These are phyloP conservation scores for Mamestra configurata DNA, from an alignment of 1,140 invertebrate genomes.

Conservation along the genomic window DNA sequence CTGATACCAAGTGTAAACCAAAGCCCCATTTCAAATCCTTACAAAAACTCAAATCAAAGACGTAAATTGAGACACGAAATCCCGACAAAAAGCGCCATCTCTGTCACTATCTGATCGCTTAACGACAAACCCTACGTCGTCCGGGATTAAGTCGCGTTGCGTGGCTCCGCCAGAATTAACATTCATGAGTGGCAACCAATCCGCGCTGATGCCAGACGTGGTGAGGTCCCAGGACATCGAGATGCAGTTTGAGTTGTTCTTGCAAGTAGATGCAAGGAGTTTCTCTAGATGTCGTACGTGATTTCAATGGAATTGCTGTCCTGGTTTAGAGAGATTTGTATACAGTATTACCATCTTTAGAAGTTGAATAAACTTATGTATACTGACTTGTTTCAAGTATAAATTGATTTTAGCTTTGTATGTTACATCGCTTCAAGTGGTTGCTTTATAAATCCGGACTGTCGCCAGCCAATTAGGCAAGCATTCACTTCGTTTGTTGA, in stretches of 20 bases:
- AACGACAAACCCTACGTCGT: slow-evolving; percentile 36
- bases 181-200: slow-evolving; percentile 61
- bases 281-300: not conserved
- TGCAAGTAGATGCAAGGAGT: not conserved
- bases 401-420: too few species aligned
- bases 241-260: slow-evolving; percentile 6
- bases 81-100: slow-evolving; percentile 1
- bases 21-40: not conserved
- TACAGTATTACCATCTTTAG: too few species aligned
- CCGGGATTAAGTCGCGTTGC: slow-evolving; percentile 42
- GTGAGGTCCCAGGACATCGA: not conserved
- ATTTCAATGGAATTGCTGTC: not conserved
- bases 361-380: too few species aligned
- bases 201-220: slow-evolving; percentile 15
- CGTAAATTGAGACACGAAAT: slow-evolving; percentile 7
- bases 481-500: too few species aligned
- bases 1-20: not conserved
- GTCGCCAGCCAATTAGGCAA: too few species aligned
- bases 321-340: not conserved
- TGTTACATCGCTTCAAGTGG: too few species aligned
- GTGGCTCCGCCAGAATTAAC: slow-evolving; percentile 55
- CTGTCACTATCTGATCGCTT: slow-evolving; percentile 37
- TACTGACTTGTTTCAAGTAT: too few species aligned
- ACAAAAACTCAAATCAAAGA: not conserved
- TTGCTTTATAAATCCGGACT: too few species aligned